Evolutionary conservation across 2,113 vertebrate species (phyloP).

Genomic region (Sorex araneus): DNA sequence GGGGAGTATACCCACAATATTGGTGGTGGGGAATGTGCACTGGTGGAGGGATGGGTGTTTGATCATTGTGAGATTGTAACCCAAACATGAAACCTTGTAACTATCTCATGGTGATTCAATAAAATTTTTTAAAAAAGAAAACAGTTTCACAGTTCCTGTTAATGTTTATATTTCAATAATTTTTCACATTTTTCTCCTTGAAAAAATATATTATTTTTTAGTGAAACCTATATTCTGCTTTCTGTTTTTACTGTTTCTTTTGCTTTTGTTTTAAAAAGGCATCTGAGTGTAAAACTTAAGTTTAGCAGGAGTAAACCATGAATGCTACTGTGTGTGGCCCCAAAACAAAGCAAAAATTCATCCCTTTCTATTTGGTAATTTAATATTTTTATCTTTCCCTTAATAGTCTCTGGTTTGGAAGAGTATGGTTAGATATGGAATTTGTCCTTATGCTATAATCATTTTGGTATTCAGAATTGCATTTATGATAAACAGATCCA

Average conservation of each 20-base stretch:
- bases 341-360: background rate
- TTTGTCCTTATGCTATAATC: background rate
- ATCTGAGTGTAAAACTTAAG: conserved; percentile 25
- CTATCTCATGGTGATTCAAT: no score
- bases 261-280: background rate
- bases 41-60: no score
- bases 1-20: no score
- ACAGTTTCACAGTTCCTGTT: no score
- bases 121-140: background rate
- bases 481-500: background rate
- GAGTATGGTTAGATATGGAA: background rate
- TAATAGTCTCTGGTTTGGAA: conserved; percentile 15
- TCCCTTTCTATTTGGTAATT: background rate
- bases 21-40: no score
- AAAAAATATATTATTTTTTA: background rate
- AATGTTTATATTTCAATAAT: background rate
- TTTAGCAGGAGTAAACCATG: background rate
- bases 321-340: background rate
- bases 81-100: no score
- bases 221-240: background rate
- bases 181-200: conserved; percentile 1
- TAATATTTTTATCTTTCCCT: conserved; percentile 1
- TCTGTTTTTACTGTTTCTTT: background rate
- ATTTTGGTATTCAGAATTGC: background rate
- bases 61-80: no score